Base-by-base conservation (phyloP, 1,140 invertebrate species). In the Caligus rogercresseyi region DNA sequence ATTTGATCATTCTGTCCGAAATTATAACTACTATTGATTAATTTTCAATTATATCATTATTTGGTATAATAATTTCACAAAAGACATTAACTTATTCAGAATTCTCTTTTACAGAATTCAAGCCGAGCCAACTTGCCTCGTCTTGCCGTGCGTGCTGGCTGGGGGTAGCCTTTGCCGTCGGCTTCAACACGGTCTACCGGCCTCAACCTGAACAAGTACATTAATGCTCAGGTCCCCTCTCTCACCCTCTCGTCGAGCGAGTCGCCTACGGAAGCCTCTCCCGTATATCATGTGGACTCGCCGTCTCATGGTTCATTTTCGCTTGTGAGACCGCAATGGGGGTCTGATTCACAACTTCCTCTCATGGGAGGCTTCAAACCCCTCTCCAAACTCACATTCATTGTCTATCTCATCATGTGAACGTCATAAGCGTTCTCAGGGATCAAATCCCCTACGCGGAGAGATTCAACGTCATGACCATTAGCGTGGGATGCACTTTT, bases 301-400 rank as follows among this genome's bases (percentile, higher is more conserved):
- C 81, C 18, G 71, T 92, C 15, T 79, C 83, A 0, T 94, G 89
- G 89, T n/a, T 91, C 66, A 84, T 89, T 7, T 79, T 91, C 63
- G 88, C 87, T 0, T 93, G 89, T 69, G 84, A 86, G 19, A 88
- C 84, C 23, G 89, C 63, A 81, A 89, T 72, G 87, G 86, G 74
- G 86, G 86, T 84, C 68, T 25, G 24, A 82, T 87, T 21, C 79
- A 83, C 56, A 80, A 77, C 0, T 73, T 89, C 20, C 75, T 94
- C 16, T 89, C 86, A 0, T 86, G 86, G 72, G 78, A 80, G 43
- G 78, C 83, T 78, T 89, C 51, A 79, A 89, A 66, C 89, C 89
- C 0, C 74, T 94, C 14, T 87, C 85, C 66, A 78, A 88, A 55
- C 78, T 94, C 25, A 90, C 89, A 0, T 94, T 92, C 72, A 87